phyloP scores from a whole-genome alignment of 2,113 vertebrate genomes.

The Pseudolaguvia tuberculata region DNA sequence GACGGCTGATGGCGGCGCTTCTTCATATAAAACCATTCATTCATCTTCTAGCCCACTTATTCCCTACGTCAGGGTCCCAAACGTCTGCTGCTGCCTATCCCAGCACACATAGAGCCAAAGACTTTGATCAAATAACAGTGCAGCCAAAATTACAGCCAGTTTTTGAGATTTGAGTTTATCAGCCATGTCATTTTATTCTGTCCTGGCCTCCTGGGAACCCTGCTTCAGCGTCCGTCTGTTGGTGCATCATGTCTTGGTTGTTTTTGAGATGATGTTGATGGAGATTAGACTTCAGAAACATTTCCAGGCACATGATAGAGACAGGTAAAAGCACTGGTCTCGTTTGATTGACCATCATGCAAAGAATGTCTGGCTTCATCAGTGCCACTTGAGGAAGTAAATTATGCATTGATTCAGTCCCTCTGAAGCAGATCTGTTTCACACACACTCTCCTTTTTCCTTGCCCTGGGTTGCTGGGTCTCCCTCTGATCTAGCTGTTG shows the following conservation, averaged over 20 bases:
- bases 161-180: not conserved
- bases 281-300: not conserved
- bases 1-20: too few species aligned
- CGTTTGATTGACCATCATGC: slow-evolving; percentile 13
- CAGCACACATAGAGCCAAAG: too few species aligned
- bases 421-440: slow-evolving; percentile 43
- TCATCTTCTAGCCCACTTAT: too few species aligned
- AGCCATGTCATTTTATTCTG: not conserved
- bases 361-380: slow-evolving; percentile 31
- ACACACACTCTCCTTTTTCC: slow-evolving; percentile 26
- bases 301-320: slow-evolving; percentile 12
- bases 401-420: slow-evolving; percentile 44
- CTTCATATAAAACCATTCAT: too few species aligned
- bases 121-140: too few species aligned
- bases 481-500: slow-evolving; percentile 20
- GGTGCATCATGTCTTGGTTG: not conserved
- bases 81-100: too few species aligned
- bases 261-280: not conserved
- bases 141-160: too few species aligned
- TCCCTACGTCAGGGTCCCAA: too few species aligned
- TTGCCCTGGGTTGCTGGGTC: slow-evolving; percentile 21
- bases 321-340: slow-evolving; percentile 20
- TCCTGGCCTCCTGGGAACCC: not conserved
- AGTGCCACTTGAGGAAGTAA: slow-evolving; percentile 20
- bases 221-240: not conserved